Percentiles rank a stretch among this genome's conserved stretches.
phyloP scores from a whole-genome alignment of 2,888 invertebrate species.

The Protonemura montana region DNA sequence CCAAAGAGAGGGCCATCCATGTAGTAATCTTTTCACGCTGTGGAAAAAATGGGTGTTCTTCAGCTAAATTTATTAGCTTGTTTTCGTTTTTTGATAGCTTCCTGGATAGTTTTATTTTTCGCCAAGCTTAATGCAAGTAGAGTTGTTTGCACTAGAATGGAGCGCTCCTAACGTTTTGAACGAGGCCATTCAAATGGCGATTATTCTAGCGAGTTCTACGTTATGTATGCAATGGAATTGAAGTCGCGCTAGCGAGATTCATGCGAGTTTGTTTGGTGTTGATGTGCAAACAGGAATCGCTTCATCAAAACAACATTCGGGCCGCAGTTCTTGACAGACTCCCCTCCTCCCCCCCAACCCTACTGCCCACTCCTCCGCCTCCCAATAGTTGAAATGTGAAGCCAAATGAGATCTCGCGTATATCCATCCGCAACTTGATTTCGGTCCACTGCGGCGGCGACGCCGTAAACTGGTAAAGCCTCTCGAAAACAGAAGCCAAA shows the following conservation, averaged over 20 bases:
- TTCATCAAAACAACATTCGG: not conserved
- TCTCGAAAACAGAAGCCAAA: slow-evolving; percentile 7
- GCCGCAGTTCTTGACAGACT: not conserved
- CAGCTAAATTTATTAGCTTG: slow-evolving; percentile 34
- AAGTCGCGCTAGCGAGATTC: not conserved
- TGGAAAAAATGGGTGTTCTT: slow-evolving; percentile 23
- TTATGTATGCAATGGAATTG: not conserved
- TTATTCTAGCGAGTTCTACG: not conserved
- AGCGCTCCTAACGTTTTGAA: slow-evolving; percentile 7
- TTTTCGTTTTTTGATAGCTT: slow-evolving; percentile 40
- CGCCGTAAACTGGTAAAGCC: not conserved
- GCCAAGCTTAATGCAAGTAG: not conserved
- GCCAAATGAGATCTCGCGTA: not conserved
- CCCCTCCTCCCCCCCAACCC: not conserved
- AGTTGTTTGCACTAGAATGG: not conserved
- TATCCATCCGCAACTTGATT: not conserved
- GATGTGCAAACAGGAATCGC: not conserved
- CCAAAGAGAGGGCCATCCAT: slow-evolving; percentile 17
- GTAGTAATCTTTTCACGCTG: not conserved
- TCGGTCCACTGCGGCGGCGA: not conserved
- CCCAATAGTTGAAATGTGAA: not conserved
- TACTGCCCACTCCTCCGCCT: too few species aligned
- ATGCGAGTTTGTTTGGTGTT: not conserved
- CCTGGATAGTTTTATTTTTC: slow-evolving; percentile 23
- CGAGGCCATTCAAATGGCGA: not conserved